Conservation (phyloP, 30 jellyfish, hydroid and myxozoan genomes). For the Chrysaora quinquecirrha region DNA sequence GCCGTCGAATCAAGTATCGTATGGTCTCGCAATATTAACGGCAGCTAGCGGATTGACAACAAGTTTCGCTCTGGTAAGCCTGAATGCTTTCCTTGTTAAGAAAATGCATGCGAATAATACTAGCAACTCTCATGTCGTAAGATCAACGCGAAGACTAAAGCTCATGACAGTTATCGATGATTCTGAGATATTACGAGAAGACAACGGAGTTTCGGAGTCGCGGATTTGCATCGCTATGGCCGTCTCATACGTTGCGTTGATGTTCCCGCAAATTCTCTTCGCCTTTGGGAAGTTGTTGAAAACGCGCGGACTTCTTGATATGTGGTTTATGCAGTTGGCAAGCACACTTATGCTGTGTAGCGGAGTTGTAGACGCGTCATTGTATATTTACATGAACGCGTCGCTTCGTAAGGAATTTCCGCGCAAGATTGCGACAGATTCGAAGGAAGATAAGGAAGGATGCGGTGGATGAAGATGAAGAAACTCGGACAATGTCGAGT, state of each 20-base stretch:
- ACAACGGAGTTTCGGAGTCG: constrained; percentile 20
- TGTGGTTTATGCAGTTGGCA: constrained; percentile 81
- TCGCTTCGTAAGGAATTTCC: constrained; percentile 36
- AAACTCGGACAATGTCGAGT: constrained; percentile 10
- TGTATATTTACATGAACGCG: constrained; percentile 54
- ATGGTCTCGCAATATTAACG: constrained; percentile 67
- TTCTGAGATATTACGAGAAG: background rate
- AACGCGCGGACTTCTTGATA: constrained; percentile 70
- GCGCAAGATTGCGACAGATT: background rate
- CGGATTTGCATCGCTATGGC: constrained; percentile 61
- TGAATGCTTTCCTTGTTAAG: constrained; percentile 27
- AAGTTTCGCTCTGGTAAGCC: constrained; percentile 21
- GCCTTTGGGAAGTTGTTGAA: constrained; percentile 68
- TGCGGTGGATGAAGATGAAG: constrained; percentile 9
- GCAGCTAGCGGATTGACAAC: constrained; percentile 58
- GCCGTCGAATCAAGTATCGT: constrained; percentile 67
- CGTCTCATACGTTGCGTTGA: constrained; percentile 26
- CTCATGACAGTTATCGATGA: constrained; percentile 16
- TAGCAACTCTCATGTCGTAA: background rate
- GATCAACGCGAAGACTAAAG: constrained; percentile 41
- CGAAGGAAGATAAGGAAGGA: constrained; percentile 12
- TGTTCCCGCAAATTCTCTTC: constrained; percentile 71
- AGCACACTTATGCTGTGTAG: constrained; percentile 70
- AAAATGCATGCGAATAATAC: constrained; percentile 11
- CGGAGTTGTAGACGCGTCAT: constrained; percentile 62